Evolutionary conservation across 2,113 vertebrate species (phyloP).

Genomic region (Nerophis lumbriciformis): DNA sequence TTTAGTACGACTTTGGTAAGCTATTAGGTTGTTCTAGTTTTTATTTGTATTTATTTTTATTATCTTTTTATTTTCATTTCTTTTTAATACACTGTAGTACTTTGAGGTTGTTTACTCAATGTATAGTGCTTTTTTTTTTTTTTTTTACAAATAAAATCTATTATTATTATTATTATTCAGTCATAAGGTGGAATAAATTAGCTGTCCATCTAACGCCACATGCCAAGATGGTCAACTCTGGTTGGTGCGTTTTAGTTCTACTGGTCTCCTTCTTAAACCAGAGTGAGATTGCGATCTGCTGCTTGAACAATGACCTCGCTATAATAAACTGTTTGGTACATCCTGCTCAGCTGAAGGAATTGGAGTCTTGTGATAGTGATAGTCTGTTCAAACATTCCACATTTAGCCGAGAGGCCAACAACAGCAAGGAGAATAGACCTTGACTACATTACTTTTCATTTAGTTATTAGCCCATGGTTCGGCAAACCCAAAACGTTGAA

Average conservation of each 20-base stretch:
- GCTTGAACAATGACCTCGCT: slow-evolving; percentile 10
- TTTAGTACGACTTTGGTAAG: too few relatives aligned
- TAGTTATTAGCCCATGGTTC: background rate
- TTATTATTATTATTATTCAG: too few relatives aligned
- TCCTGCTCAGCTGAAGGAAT: slow-evolving; percentile 46
- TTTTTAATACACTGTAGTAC: too few relatives aligned
- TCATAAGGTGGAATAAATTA: background rate
- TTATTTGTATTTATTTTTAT: too few relatives aligned
- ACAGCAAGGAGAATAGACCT: background rate
- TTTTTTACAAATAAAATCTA: too few relatives aligned
- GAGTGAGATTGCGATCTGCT: slow-evolving; percentile 17
- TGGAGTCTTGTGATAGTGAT: slow-evolving; percentile 60
- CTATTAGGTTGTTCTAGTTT: too few relatives aligned
- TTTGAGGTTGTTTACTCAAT: too few relatives aligned
- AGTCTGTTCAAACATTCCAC: slow-evolving; percentile 41
- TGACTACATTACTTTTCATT: slow-evolving; percentile 8
- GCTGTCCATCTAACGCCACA: background rate
- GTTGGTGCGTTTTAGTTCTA: slow-evolving; percentile 1
- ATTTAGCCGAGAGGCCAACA: slow-evolving; percentile 20
- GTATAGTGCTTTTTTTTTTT: too few relatives aligned
- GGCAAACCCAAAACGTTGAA: too few relatives aligned
- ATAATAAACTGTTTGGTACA: slow-evolving; percentile 22
- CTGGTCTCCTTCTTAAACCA: background rate
- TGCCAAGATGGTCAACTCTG: background rate
- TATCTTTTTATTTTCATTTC: too few relatives aligned